Evolutionary conservation across 2,797 vertebrate species (phyloP).

Genomic region (Acropternis orthonyx): DNA sequence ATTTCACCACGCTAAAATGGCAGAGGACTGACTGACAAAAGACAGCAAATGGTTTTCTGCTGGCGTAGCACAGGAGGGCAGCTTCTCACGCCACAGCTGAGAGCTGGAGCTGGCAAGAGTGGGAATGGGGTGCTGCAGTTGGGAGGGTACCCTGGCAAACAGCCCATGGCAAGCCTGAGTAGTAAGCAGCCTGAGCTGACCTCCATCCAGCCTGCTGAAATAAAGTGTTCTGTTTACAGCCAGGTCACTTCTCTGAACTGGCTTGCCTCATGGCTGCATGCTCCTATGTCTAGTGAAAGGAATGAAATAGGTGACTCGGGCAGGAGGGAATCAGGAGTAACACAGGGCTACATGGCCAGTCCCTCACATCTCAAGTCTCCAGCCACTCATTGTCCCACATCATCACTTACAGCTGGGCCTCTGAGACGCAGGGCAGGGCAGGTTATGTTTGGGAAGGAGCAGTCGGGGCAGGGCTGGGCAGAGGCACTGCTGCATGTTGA

Average conservation of each 20-base stretch:
- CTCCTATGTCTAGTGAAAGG: neutral
- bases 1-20: neutral
- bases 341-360: rapidly evolving
- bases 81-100: neutral
- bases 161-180: neutral
- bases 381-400: neutral
- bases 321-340: neutral
- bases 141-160: neutral
- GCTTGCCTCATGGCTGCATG: neutral
- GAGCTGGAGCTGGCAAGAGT: neutral
- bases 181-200: neutral
- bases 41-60: neutral
- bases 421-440: rapidly evolving
- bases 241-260: neutral
- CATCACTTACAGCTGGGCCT: neutral
- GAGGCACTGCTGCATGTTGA: rapidly evolving
- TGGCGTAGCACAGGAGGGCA: neutral
- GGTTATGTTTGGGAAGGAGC: neutral
- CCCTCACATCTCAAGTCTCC: neutral
- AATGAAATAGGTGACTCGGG: rapidly evolving
- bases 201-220: neutral
- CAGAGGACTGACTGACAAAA: neutral
- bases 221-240: neutral
- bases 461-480: neutral
- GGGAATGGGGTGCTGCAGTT: neutral